Base-by-base conservation (phyloP, 2,113 vertebrate species). In the Columbina picui region DNA sequence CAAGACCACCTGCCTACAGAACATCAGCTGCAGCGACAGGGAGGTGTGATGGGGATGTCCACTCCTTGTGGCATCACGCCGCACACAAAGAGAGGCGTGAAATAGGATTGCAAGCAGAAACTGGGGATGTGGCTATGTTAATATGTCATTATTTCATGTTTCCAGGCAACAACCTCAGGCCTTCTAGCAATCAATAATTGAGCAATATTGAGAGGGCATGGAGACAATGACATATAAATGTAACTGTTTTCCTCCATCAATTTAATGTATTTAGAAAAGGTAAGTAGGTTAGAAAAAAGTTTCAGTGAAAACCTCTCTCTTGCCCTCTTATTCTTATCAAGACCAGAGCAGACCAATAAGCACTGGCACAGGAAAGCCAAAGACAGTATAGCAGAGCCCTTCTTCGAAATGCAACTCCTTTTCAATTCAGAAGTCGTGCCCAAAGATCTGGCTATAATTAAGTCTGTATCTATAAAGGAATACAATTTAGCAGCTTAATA, bases 361-460 rank as follows among this genome's bases (percentile, higher is more conserved):
- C 12, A 4, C 19, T 5, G 25, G 43, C 67, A 64, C 39, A 36
- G 60, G 19, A 75, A 89, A 90, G 18, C 56, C 77, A 75, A 34
- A 65, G 56, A 84, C 39, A 81, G 2, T 75, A 92, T 20, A 77
- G 79, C 64, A 4, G 7, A 94, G 60, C 64, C 34, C 26, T 89
- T 53, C 69, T 30, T 38, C 79, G 65, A 84, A 63, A 89, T 71
- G 69, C 41, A 71, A 47, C 60, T 87, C 60, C 23, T 39, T 89
- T 76, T 53, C 47, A 91, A 84, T 84, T 21, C 30, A 87, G 27
- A 80, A 87, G 29, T 57, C 50, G 14, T 71, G 43, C 61, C 61
- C 87, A 49, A 91, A 94, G 59, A 93, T 89, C 89, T 95, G 93
- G 77, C 69, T 92, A 3, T 73, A 91, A 92, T 95, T 94, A 95